Percentiles rank a stretch among this genome's conserved stretches.
These are phyloP conservation scores for Zosterops pallidus DNA, from an alignment of 2,113 vertebrate genomes.

Conservation along the genomic window DNA sequence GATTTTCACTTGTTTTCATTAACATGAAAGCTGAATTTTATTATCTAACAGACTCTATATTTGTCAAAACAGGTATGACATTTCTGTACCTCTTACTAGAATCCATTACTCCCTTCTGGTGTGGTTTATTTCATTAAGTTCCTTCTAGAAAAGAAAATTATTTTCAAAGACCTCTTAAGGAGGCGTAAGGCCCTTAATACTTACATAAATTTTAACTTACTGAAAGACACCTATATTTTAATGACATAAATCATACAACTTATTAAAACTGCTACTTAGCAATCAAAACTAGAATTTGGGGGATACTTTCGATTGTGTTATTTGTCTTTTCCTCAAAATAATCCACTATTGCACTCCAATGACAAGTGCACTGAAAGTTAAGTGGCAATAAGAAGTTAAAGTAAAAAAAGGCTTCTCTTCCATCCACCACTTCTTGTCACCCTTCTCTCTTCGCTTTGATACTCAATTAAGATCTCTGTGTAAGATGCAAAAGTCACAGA, in stretches of 20 bases:
- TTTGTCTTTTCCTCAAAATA: neutral
- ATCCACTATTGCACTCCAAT: neutral
- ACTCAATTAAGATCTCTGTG: neutral
- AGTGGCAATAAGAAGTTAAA: neutral
- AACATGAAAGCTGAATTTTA: neutral
- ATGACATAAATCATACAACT: neutral
- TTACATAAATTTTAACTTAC: neutral
- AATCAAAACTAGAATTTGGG: neutral
- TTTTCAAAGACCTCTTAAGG: neutral
- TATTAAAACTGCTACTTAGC: neutral
- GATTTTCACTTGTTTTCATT: neutral
- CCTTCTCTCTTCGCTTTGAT: neutral
- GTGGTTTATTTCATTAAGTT: neutral
- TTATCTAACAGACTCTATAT: neutral
- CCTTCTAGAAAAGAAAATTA: neutral
- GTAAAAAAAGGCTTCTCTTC: neutral
- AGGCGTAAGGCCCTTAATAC: neutral
- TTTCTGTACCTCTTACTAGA: neutral
- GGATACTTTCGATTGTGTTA: neutral
- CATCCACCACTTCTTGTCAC: neutral
- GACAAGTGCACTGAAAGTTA: neutral
- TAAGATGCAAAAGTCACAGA: neutral
- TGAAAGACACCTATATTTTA: neutral
- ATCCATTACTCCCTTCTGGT: neutral
- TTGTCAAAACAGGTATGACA: neutral